Base-by-base conservation (phyloP, 1,140 invertebrate species). In the Chlorops oryzae region DNA sequence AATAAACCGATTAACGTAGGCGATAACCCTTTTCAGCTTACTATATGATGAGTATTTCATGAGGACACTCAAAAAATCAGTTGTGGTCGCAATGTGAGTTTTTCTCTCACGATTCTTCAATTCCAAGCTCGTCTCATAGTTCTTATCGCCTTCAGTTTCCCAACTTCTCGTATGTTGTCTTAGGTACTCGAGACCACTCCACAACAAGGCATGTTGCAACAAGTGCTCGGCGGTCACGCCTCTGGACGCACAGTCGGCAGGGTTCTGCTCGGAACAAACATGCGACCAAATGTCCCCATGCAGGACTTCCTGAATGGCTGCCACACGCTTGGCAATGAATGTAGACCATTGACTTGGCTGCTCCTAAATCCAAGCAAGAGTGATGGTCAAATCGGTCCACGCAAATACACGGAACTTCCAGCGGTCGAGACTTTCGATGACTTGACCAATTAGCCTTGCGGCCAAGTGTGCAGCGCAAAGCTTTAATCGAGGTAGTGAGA, bases 301-400 rank as follows among this genome's bases (percentile, higher is more conserved):
- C 10, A n/a, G 17, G 22, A 15, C n/a, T 28, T 24, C 15, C n/a
- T 46, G 35, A 13, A 51, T 51, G n/a, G 43, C 41, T 27, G 22
- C 24, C 12, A 38, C 49, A 28, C 50, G 15, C 10, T 50, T 41
- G 4, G 38, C n/a, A 5, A 39, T 24, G 20, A 27, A 40, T 21
- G 24, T 23, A 27, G 9, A 40, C 47, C 47, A 49, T 28, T 39
- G 50, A 21, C 25, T 53, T 20, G 56, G 43, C 0, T 52, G 50
- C 12, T 46, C 60, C 28, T 61, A 51, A 6, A 73, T 38, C 69
- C 69, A 72, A 4, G 58, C 57, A 5, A 73, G 49, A 0, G 58
- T 55, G 1, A 67, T 58, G 23, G 59, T 55, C 2, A 63, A 68
- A 50, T 72, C 64, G 2, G 58, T 53, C 62, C 62, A 67, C 10